phyloP scores from a whole-genome alignment of 1,140 invertebrate genomes.

The Halictus rubicundus region DNA sequence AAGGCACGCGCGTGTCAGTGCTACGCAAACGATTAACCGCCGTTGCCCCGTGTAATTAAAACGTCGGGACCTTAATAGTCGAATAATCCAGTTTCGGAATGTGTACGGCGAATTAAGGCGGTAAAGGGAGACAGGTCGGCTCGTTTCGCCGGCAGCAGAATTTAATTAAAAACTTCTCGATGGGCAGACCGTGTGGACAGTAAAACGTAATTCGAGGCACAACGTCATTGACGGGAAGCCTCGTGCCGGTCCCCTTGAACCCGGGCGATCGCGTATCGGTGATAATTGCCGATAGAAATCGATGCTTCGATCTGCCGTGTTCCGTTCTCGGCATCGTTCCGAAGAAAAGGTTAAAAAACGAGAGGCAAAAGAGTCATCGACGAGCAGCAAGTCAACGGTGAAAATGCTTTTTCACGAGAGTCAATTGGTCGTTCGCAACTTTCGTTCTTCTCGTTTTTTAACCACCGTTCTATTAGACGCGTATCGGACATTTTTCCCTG shows the following conservation, averaged over 20 bases:
- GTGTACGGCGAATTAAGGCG: constrained; percentile 5
- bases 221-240: background rate
- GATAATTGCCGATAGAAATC: constrained; percentile 16
- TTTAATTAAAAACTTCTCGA: constrained; percentile 22
- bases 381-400: no score
- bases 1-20: constrained; percentile 1
- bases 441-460: no score
- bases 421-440: no score
- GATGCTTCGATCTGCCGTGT: background rate
- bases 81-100: constrained; percentile 36
- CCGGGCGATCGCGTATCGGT: background rate
- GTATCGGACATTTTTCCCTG: no score
- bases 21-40: constrained; percentile 16
- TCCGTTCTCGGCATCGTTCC: background rate
- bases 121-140: background rate
- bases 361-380: no score
- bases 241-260: background rate
- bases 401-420: no score
- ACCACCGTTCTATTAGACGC: no score
- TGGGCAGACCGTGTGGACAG: background rate
- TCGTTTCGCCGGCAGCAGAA: constrained; percentile 5
- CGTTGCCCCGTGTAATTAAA: constrained; percentile 53
- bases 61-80: constrained; percentile 50
- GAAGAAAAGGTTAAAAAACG: no score
- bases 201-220: constrained; percentile 29